Base-by-base conservation (phyloP, 2,888 invertebrate genomes). In the Drosophila lacicola region DNA sequence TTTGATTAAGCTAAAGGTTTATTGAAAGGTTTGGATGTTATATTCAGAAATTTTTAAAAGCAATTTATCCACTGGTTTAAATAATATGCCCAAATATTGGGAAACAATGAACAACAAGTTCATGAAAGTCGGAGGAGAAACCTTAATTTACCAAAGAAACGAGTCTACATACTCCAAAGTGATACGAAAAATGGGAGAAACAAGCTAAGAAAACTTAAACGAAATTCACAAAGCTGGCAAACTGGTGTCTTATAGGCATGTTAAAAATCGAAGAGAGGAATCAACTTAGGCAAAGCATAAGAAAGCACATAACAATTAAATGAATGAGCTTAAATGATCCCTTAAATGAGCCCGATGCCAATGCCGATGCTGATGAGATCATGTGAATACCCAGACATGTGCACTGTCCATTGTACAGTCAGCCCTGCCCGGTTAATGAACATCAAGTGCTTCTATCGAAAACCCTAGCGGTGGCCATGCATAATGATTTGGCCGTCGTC, bases 291-390 rank as follows among this genome's bases (percentile, higher is more conserved):
- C 5, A 25, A 25, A 6, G 6, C 25, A 25, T 25, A 25, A 67
- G 81, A 84, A 84, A 84, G 76, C 84, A 77, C 77, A 80, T 70
- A 65, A 60, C 65, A 74, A 74, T 70, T 77, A 84, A 83, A 77
- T 84, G 66, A 74, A 83, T 77, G 17, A 17, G 17, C 17, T 17
- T 17, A 17, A 17, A 17, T 17, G 0, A 17, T 17, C 17, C 17
- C 17, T 17, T 17, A 17, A 17, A 17, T 17, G 17, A 17, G 0
- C 17, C 17, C 17, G 17, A 17, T 17, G 17, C 17, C 17, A 17
- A 17, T 17, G 17, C 17, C 17, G 17, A 17, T 17, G 17, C 17
- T 17, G 17, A 17, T 17, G 17, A 17, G 78, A 58, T 72, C 58
- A 56, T 33, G 50, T 49, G 72, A 63, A 75, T 72, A 56, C 63